phyloP scores from a whole-genome alignment of 2,113 vertebrate species.

The Nannobrachium achirus region DNA sequence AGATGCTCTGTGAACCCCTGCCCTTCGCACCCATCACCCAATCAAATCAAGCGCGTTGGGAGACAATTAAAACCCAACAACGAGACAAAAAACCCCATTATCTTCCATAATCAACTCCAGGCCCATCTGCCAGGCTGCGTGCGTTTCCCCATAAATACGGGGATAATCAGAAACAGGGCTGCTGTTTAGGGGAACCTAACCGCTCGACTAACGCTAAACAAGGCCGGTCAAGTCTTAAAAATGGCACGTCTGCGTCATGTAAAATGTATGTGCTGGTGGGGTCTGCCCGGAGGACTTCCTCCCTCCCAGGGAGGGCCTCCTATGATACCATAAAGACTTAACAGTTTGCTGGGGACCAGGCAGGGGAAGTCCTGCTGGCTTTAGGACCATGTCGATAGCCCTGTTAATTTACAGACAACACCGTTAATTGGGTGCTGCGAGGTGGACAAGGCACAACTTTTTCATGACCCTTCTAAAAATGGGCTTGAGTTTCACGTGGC shows the following conservation, averaged over 20 bases:
- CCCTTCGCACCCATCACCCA: slow-evolving; percentile 19
- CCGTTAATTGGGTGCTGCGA: slow-evolving; percentile 48
- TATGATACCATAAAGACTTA: slow-evolving; percentile 53
- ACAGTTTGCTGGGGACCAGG: slow-evolving; percentile 58
- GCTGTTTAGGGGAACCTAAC: slow-evolving; percentile 56
- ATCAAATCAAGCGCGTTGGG: slow-evolving; percentile 39
- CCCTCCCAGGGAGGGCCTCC: slow-evolving; percentile 56
- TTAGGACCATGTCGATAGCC: slow-evolving; percentile 61
- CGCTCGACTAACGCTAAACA: slow-evolving; percentile 61
- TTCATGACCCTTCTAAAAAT: slow-evolving; percentile 33
- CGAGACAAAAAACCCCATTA: slow-evolving; percentile 38
- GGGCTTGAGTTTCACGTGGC: slow-evolving; percentile 25
- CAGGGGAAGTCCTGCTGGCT: slow-evolving; percentile 69
- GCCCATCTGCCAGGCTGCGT: slow-evolving; percentile 57
- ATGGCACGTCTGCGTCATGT: slow-evolving; percentile 65
- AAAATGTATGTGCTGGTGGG: slow-evolving; percentile 53
- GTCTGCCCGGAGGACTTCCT: slow-evolving; percentile 69
- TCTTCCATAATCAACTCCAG: slow-evolving; percentile 66
- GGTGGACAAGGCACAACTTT: slow-evolving; percentile 51
- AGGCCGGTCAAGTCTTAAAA: slow-evolving; percentile 57
- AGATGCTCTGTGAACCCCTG: not conserved
- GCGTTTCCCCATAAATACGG: slow-evolving; percentile 58
- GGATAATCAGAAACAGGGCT: slow-evolving; percentile 76
- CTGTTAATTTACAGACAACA: slow-evolving; percentile 63
- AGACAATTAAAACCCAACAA: slow-evolving; percentile 51